Evolutionary conservation across 2,113 vertebrate genomes (phyloP), one percentile per base, ranked within the genome.

Genomic region (Crotalus horridus): DNA sequence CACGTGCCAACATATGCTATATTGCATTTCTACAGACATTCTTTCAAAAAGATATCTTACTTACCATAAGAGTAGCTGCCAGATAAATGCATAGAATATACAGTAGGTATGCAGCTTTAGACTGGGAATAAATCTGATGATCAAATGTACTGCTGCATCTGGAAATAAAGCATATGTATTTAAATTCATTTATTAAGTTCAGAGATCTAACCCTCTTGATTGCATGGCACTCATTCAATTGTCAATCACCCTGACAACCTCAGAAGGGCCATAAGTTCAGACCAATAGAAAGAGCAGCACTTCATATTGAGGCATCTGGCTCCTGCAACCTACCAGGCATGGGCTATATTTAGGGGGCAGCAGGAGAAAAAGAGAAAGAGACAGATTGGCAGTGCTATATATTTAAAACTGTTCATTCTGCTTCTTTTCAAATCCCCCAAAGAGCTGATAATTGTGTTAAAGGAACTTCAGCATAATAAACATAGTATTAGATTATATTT

Each of bases 251-350:
- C 89, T 93, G 59, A 81, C 92, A 90, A 86, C 87, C 88, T 90
- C 91, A 56, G 26, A 89, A 64, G 48, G 94, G 95, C 95, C 94
- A 95, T 17, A 0, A 96, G 96, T 94, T 96, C 96, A 96, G 55
- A 93, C 94, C 17, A 93, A 59, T 1, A 53, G 74, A 93, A 58
- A 92, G 29, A 90, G 54, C 46, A 54, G 24, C 46, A 51, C 0
- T 4, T 43, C 90, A 86, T 86, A 81, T 1, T 58, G 43, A 89
- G 9, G 81, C 86, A 91, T 85, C 54, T 81, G 90, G 10, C 88
- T 93, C 43, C 29, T 0, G 39, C 92, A 90, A 6, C 0, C 53
- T 39, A 0, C 69, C 58, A 89, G 58, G 90, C 46, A 43, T 4
- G 1, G 39, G 81, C 61, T 5, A 93, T 61, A 17, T 43, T 93